Evolutionary conservation across 2,888 invertebrate species (phyloP).

Genomic region (Odontocerum albicorne): DNA sequence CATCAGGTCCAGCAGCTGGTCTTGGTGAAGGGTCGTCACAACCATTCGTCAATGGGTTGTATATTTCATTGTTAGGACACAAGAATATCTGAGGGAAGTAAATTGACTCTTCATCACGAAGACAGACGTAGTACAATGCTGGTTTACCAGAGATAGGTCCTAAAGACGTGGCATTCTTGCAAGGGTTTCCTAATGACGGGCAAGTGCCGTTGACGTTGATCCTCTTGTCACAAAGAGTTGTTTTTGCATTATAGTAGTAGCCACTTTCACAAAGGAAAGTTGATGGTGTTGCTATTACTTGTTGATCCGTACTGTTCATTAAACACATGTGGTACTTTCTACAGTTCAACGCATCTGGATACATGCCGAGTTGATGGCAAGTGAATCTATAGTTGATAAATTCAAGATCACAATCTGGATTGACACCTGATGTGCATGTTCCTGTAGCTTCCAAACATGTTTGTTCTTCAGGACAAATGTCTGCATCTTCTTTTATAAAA

Average conservation of each 20-base stretch:
- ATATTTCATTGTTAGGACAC: slow-evolving; percentile 2
- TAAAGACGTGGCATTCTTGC: background rate
- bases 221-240: slow-evolving; percentile 14
- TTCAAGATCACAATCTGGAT: slow-evolving; percentile 16
- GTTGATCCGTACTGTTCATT: background rate
- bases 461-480: slow-evolving; percentile 1
- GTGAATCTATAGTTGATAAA: slow-evolving; percentile 15
- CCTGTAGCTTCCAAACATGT: slow-evolving; percentile 13
- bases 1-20: background rate
- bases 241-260: slow-evolving; percentile 14
- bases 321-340: slow-evolving; percentile 27
- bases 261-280: background rate
- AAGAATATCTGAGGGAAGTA: slow-evolving; percentile 7
- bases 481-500: slow-evolving; percentile 1
- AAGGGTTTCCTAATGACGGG: slow-evolving; percentile 1
- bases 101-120: background rate
- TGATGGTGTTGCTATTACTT: too few species aligned
- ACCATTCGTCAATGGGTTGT: background rate
- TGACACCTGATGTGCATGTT: slow-evolving; percentile 10
- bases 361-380: slow-evolving; percentile 23
- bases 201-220: slow-evolving; percentile 8
- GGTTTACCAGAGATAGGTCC: slow-evolving; percentile 17
- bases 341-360: slow-evolving; percentile 28
- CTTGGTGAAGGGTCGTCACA: background rate
- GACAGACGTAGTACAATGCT: slow-evolving; percentile 23